A percentile compares a stretch with the other conserved stretches of the same genome.
Evolutionary conservation across 2,888 invertebrate genomes (phyloP).

Genomic region (Ypsolopha sequella): DNA sequence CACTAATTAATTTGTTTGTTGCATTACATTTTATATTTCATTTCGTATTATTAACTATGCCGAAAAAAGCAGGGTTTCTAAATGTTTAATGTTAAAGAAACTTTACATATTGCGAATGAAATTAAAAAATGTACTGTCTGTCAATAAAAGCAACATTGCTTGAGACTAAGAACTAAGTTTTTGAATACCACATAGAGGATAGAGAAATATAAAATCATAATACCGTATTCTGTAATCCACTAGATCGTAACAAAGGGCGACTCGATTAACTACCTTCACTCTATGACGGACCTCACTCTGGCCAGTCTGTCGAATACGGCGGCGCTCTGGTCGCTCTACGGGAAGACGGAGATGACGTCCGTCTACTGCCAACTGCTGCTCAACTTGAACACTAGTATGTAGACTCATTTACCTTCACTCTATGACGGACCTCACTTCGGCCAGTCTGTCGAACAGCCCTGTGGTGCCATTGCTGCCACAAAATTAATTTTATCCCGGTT

Average conservation of each 20-base stretch:
- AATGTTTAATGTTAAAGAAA: too few relatives aligned
- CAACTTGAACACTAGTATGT: conserved; percentile 78
- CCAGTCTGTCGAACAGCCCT: conserved; percentile 86
- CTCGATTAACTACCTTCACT: conserved; percentile 86
- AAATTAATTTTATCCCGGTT: too few relatives aligned
- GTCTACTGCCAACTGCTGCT: conserved; percentile 84
- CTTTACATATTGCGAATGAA: too few relatives aligned
- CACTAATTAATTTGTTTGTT: too few relatives aligned
- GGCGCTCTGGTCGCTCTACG: conserved; percentile 90
- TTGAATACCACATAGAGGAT: too few relatives aligned
- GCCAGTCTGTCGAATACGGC: conserved; percentile 86
- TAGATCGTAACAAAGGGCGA: conserved; percentile 88
- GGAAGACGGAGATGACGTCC: conserved; percentile 87
- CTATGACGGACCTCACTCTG: conserved; percentile 83
- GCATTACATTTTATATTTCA: too few relatives aligned
- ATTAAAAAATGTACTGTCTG: too few relatives aligned
- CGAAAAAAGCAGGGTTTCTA: too few relatives aligned
- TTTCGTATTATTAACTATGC: too few relatives aligned
- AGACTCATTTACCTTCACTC: conserved; percentile 74
- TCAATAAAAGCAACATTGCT: too few relatives aligned
- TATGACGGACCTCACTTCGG: conserved; percentile 83
- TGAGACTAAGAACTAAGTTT: too few relatives aligned
- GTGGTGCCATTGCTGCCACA: too few relatives aligned
- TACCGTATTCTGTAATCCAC: conserved; percentile 33
- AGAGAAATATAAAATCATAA: background rate